Conservation (phyloP, 2,888 invertebrate genomes). For the Lasius platythorax region DNA sequence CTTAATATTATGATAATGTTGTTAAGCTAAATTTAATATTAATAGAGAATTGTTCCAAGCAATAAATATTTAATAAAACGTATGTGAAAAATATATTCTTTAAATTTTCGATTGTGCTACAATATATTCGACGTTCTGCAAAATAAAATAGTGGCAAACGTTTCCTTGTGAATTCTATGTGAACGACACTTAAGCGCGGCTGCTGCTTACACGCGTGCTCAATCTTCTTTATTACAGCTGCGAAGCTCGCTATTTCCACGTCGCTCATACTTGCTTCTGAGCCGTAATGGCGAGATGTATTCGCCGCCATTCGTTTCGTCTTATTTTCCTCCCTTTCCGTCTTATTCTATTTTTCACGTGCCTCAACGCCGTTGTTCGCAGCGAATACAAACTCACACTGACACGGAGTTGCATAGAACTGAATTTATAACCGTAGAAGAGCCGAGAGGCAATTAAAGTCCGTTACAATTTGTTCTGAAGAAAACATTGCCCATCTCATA, state of each 20-base stretch:
- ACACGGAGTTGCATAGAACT: conserved; percentile 23
- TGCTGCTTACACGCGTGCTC: conserved; percentile 48
- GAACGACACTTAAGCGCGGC: conserved; percentile 38
- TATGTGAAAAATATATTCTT: neutral
- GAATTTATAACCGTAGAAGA: conserved; percentile 45
- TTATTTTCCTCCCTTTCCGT: conserved; percentile 38
- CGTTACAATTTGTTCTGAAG: conserved; percentile 46
- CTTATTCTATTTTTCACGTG: conserved; percentile 30
- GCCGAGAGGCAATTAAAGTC: conserved; percentile 46
- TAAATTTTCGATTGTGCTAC: neutral
- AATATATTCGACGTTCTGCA: neutral
- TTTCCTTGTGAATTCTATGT: conserved; percentile 18
- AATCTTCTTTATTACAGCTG: conserved; percentile 52
- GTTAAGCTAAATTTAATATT: neutral
- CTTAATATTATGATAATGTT: neutral
- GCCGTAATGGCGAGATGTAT: conserved; percentile 50
- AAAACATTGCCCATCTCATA: conserved; percentile 10
- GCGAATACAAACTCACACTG: conserved; percentile 36
- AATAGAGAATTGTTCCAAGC: neutral
- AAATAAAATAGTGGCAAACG: neutral
- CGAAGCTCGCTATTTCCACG: conserved; percentile 49
- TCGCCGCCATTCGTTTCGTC: conserved; percentile 44
- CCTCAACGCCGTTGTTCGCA: conserved; percentile 37
- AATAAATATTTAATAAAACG: neutral
- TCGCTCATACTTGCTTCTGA: conserved; percentile 49